Evolutionary conservation across 2,113 vertebrate species (phyloP), one percentile per base, ranked within the genome.

Genomic region (Pristiophorus japonicus): DNA sequence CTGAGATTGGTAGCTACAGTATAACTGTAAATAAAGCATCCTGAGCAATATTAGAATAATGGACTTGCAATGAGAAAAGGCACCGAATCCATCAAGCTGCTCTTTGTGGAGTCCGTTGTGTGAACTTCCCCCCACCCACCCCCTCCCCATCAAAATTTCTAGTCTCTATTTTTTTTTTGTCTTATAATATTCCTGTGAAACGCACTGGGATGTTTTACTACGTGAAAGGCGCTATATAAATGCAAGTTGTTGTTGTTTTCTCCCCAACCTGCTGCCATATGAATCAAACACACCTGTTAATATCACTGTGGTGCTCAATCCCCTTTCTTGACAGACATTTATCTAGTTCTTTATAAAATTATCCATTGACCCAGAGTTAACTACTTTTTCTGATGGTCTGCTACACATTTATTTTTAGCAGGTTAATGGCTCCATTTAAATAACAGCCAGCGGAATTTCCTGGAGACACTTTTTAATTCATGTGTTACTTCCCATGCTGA

Each of bases 1-100:
- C 51, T n/a, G 55, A n/a, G 55, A 27, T 62, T 34, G n/a, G 14
- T 18, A 38, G 88, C 11, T n/a, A 92, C 16, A 38, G 59, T 62
- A 92, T 63, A 92, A 92, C 59, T 92, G n/a, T 18, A 92, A 65
- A 59, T 63, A 7, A 92, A 92, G 55, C 84, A 92, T 30, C 59
- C 20, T n/a, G 30, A 12, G 30, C 30, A 91, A n/a, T 59, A n/a
- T 91, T 91, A n/a, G 3, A n/a, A 62, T n/a, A 59, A 62, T n/a
- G 7, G 16, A 1, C 18, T 38, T 63, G 20, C 59, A 92, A 92
- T 5, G 59, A 91, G 55, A 27, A 90, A 34, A 90, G 18, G 1
- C 51, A 62, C 18, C 62, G 30, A 91, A 91, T 91, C 4, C 3
- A 90, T n/a, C 55, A 91, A n/a, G 10, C 67, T 70, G 67, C 27